phyloP scores from a whole-genome alignment of 1,140 invertebrate genomes.

The Phocides pigmalion region DNA sequence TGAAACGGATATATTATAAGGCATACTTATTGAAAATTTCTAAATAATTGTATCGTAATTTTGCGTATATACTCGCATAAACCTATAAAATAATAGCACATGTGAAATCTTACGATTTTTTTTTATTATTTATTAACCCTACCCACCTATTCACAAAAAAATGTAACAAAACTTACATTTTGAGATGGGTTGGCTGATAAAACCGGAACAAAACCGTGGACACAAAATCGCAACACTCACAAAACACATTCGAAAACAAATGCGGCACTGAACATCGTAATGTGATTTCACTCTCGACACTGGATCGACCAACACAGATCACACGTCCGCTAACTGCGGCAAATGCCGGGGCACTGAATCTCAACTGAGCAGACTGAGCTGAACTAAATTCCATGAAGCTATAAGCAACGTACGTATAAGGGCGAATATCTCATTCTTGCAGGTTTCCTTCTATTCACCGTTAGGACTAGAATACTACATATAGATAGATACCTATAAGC shows the following conservation, averaged over 20 bases:
- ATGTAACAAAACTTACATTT: constrained; percentile 27
- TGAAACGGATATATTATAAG: no score
- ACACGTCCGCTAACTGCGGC: constrained; percentile 56
- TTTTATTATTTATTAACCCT: neutral
- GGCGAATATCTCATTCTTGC: constrained; percentile 37
- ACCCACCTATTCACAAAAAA: neutral
- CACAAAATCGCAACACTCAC: constrained; percentile 39
- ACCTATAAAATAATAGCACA: neutral
- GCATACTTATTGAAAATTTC: no score
- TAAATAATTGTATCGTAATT: no score
- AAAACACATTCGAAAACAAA: constrained; percentile 53
- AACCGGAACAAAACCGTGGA: constrained; percentile 21
- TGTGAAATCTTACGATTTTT: neutral
- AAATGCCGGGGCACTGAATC: constrained; percentile 63
- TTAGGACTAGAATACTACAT: neutral
- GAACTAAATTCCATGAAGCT: constrained; percentile 30
- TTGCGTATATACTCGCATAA: no score
- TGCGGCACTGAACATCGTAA: constrained; percentile 61
- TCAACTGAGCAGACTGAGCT: constrained; percentile 34
- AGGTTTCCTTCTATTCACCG: constrained; percentile 21
- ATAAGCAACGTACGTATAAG: constrained; percentile 28
- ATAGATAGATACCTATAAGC: no score
- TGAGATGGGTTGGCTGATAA: constrained; percentile 8
- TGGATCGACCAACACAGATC: constrained; percentile 40
- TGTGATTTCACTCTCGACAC: constrained; percentile 52